Evolutionary conservation across 2,113 vertebrate genomes (phyloP).

Genomic region (Laticauda laticaudata): DNA sequence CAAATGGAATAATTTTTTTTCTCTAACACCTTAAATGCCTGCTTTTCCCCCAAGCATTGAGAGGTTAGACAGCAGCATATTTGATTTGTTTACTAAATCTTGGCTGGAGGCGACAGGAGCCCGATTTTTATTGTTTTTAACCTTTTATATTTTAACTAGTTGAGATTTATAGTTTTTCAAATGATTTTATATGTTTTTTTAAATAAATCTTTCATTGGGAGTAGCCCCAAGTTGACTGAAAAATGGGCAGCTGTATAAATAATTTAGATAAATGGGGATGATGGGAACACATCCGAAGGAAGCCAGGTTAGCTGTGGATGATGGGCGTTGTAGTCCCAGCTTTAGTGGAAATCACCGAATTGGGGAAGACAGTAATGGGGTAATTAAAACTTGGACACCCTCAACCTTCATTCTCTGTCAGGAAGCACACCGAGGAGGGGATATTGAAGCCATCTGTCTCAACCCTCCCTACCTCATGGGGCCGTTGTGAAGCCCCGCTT

Average conservation of each 20-base stretch:
- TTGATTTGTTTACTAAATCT: neutral
- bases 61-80: neutral
- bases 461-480: neutral
- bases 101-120: no score
- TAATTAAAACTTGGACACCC: neutral
- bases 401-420: neutral
- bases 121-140: neutral
- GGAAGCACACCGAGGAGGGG: neutral
- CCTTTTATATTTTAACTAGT: neutral
- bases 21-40: neutral
- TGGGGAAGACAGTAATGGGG: neutral
- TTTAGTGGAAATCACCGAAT: neutral
- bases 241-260: neutral
- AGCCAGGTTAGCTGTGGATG: neutral
- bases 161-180: neutral
- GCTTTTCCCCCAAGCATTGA: neutral
- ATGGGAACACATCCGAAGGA: neutral
- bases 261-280: no score
- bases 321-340: neutral
- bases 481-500: neutral
- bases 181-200: neutral
- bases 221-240: neutral
- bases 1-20: neutral
- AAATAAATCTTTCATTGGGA: no score
- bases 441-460: neutral